A percentile compares a stretch with the other conserved stretches of the same genome.
Evolutionary conservation across 2,113 vertebrate genomes (phyloP).

Genomic region (Hymenochirus boettgeri): DNA sequence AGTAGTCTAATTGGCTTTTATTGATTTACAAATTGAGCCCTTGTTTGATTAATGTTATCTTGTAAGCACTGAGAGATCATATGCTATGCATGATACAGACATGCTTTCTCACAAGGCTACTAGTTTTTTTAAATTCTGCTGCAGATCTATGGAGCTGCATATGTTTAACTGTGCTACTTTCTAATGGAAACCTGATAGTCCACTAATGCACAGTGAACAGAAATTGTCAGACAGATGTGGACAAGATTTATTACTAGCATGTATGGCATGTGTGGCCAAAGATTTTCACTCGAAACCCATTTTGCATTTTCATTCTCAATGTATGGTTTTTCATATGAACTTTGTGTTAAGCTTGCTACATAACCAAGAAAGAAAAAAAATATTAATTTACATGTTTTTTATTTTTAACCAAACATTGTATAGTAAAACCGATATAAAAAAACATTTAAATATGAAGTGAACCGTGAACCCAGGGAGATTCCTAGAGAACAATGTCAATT

Average conservation of each 20-base stretch:
- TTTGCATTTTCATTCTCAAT: too few relatives aligned
- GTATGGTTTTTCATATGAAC: too few relatives aligned
- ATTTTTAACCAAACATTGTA: too few relatives aligned
- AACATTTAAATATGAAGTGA: too few relatives aligned
- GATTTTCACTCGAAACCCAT: not conserved
- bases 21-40: constrained; percentile 57
- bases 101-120: constrained; percentile 50
- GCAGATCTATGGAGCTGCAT: constrained; percentile 43
- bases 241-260: constrained; percentile 52
- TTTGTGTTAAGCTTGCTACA: too few relatives aligned
- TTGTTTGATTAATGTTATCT: constrained; percentile 59
- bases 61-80: constrained; percentile 42
- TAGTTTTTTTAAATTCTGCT: constrained; percentile 43
- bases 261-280: not conserved
- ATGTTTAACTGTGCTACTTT: constrained; percentile 44
- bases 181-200: constrained; percentile 60
- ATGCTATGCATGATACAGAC: constrained; percentile 48
- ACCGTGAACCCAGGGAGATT: too few relatives aligned
- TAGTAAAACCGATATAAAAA: too few relatives aligned
- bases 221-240: constrained; percentile 51
- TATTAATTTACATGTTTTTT: too few relatives aligned
- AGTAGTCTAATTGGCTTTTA: constrained; percentile 61
- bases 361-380: too few relatives aligned
- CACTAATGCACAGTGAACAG: constrained; percentile 56
- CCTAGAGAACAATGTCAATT: too few relatives aligned